A percentile compares a stretch with the other conserved stretches of the same genome.
Evolutionary conservation across 1,140 invertebrate species (phyloP).

Genomic region (Notospermus geniculatus): DNA sequence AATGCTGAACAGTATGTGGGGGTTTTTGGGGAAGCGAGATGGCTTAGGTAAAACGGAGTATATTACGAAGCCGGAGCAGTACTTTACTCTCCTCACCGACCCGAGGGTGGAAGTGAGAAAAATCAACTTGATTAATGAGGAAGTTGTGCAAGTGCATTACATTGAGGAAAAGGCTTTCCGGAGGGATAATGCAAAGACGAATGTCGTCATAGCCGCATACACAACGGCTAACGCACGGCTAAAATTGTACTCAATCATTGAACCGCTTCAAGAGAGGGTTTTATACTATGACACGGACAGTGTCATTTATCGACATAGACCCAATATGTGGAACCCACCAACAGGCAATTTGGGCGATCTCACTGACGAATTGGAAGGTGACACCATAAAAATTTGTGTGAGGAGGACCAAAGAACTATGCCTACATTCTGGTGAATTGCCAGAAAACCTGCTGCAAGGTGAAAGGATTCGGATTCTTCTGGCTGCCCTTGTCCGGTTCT

Average conservation of each 20-base stretch:
- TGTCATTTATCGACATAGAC: slow-evolving; percentile 32
- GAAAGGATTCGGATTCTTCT: too few relatives aligned
- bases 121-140: slow-evolving; percentile 23
- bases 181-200: slow-evolving; percentile 29
- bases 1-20: slow-evolving; percentile 34
- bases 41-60: slow-evolving; percentile 32
- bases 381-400: slow-evolving; percentile 10
- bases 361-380: slow-evolving; percentile 21
- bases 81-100: slow-evolving; percentile 39
- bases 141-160: slow-evolving; percentile 19
- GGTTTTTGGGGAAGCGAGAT: slow-evolving; percentile 23
- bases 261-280: slow-evolving; percentile 37
- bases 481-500: too few relatives aligned
- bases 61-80: slow-evolving; percentile 25
- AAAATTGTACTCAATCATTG: slow-evolving; percentile 48
- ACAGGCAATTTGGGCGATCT: slow-evolving; percentile 42
- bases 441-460: too few relatives aligned
- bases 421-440: too few relatives aligned
- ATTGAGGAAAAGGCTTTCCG: not conserved
- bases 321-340: slow-evolving; percentile 20
- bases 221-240: slow-evolving; percentile 53
- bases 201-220: too few relatives aligned
- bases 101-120: slow-evolving; percentile 18
- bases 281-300: slow-evolving; percentile 56
- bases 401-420: too few relatives aligned